Evolutionary conservation across 2,113 vertebrate genomes (phyloP).

Genomic region (Vimba vimba): DNA sequence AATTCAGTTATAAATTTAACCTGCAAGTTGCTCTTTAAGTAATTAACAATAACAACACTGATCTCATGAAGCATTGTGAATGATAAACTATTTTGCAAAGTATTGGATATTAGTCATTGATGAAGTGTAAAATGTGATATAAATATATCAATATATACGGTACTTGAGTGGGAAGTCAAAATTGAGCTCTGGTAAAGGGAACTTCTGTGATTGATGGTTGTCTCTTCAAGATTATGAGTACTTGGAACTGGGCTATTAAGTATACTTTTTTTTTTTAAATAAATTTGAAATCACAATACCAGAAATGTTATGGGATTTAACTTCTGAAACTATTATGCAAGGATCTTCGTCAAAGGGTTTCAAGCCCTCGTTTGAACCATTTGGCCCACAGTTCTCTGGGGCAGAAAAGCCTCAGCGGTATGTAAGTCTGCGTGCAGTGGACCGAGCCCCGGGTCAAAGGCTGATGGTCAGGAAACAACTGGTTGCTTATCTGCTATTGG

Average conservation of each 20-base stretch:
- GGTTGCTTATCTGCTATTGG: constrained; percentile 60
- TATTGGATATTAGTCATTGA: no score
- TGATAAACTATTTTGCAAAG: not conserved
- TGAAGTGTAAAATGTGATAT: not conserved
- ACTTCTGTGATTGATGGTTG: not conserved
- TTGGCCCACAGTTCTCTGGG: not conserved
- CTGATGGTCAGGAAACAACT: constrained; percentile 70
- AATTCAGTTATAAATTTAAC: no score
- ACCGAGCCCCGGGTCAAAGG: constrained; percentile 55
- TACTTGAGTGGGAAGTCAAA: not conserved
- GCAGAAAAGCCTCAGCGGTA: constrained; percentile 62
- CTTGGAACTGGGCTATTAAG: not conserved
- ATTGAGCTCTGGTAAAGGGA: not conserved
- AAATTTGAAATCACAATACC: not conserved
- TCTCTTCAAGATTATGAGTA: not conserved
- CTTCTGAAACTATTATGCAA: not conserved
- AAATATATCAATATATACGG: not conserved
- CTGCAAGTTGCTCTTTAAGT: no score
- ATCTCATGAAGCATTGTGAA: not conserved
- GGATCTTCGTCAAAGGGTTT: not conserved
- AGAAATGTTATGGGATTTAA: not conserved
- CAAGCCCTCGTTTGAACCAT: constrained; percentile 11
- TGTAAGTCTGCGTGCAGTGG: constrained; percentile 59
- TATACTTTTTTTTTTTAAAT: not conserved
- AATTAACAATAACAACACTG: not conserved